Base-by-base conservation (phyloP, 2,888 invertebrate genomes). In the Tanypteryx hageni region DNA sequence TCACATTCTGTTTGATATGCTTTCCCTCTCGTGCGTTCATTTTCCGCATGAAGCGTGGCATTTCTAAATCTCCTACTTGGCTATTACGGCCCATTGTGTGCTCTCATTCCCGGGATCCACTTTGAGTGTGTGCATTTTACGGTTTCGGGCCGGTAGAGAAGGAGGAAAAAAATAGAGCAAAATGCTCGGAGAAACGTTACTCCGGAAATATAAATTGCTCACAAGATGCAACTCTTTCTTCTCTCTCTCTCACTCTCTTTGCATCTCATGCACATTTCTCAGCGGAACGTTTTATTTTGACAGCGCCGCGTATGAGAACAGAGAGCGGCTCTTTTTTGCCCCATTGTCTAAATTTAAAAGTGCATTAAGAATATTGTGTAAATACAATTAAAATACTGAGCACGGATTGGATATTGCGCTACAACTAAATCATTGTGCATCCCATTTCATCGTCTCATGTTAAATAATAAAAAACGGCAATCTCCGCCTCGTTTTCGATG, bases 1-100 rank as follows among this genome's bases (percentile, higher is more conserved):
- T n/a, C 64, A 44, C 89, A 27, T 64, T 89, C 89, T 27, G 64
- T 89, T 68, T 68, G 89, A 89, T 89, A 89, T 86, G 86, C 86
- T 59, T 86, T 86, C 61, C 59, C 86, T 64, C 31, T 18, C 27
- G 44, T 64, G 31, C 31, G 64, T 89, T 89, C 89, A 89, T 89
- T 89, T 89, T 44, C 89, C 56, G 10, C 76, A 27, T 13, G 86
- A 59, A 86, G 18, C 89, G 89, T 64, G 31, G 31, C 89, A 56
- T 68, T 68, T 89, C 89, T 89, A 64, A 68, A 68, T 89, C 64
- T 68, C 64, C 59, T 27, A 61, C 61, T 85, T 44, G 59, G 85
- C 22, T 58, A 85, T 85, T 61, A 61, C 61, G 31, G 16, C 31
- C 86, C 27, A 61, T 86, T 86, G 86, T 86, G 61, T 27, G 31